A percentile compares a stretch with the other conserved stretches of the same genome.
Evolutionary conservation across 2,113 vertebrate genomes (phyloP).

Genomic region (Dasypus novemcinctus): DNA sequence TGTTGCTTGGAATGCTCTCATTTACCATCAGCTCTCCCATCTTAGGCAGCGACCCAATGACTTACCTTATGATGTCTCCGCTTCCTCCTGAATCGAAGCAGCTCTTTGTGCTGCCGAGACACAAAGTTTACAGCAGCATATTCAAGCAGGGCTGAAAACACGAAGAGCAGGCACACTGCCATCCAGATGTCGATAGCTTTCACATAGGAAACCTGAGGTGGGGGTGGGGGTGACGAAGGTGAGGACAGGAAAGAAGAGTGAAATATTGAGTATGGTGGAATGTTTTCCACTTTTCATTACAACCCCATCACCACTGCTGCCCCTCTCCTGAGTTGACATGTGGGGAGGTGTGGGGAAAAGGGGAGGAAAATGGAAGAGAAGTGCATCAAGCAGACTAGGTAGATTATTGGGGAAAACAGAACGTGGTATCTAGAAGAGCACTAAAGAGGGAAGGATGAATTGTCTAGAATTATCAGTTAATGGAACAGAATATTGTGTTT

Average conservation of each 20-base stretch:
- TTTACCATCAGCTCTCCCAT: not conserved
- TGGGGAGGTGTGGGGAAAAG: not conserved
- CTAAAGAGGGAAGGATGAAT: not conserved
- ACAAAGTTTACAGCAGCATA: conserved; percentile 99
- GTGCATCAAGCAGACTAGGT: not conserved
- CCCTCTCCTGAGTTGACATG: not conserved
- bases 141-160: conserved; percentile 97
- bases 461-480: not conserved
- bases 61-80: conserved; percentile 97
- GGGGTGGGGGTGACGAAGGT: not conserved
- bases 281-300: not conserved
- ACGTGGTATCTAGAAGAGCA: not conserved
- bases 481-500: not conserved
- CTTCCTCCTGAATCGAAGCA: conserved; percentile 97
- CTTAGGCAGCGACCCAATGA: not conserved
- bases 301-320: not conserved
- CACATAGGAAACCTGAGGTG: conserved; percentile 94
- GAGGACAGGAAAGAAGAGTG: not conserved
- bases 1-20: not conserved
- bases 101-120: conserved; percentile 98
- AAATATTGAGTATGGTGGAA: not conserved
- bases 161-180: conserved; percentile 98
- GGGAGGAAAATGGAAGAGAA: not conserved
- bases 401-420: not conserved
- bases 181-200: conserved; percentile 99